phyloP scores from a whole-genome alignment of 2,113 vertebrate species.

The Anarrhichthys ocellatus region DNA sequence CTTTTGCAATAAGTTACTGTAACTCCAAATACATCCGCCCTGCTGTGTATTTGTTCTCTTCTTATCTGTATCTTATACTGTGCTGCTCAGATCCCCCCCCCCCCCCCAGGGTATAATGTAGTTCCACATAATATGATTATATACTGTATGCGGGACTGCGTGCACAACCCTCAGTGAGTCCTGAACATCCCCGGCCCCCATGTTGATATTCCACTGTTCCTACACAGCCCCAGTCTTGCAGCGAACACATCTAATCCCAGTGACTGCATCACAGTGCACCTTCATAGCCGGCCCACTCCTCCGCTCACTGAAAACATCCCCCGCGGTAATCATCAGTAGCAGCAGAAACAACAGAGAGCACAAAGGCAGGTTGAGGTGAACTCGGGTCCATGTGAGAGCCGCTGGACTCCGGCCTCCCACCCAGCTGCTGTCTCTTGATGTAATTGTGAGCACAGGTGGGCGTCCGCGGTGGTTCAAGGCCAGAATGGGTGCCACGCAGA shows the following conservation, averaged over 20 bases:
- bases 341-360: slow-evolving; percentile 3
- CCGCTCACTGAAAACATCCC: slow-evolving; percentile 46
- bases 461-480: slow-evolving; percentile 18
- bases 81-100: not conserved
- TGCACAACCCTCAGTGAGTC: not conserved
- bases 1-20: slow-evolving; percentile 13
- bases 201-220: not conserved
- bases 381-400: slow-evolving; percentile 10
- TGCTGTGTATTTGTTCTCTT: slow-evolving; percentile 37
- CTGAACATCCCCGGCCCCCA: not conserved
- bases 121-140: slow-evolving; percentile 8
- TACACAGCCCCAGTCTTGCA: not conserved
- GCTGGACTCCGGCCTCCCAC: slow-evolving; percentile 31
- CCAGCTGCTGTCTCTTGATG: slow-evolving; percentile 43
- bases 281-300: not conserved
- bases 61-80: slow-evolving; percentile 14
- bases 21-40: not conserved
- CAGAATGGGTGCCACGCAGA: slow-evolving; percentile 42
- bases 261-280: slow-evolving; percentile 7
- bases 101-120: not conserved
- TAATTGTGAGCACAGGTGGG: slow-evolving; percentile 49
- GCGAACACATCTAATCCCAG: not conserved
- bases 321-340: slow-evolving; percentile 45
- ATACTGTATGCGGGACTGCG: not conserved
- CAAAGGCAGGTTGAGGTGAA: slow-evolving; percentile 56